Base-by-base conservation (phyloP, 2,113 vertebrate genomes). In the Pachycephala philippinensis region DNA sequence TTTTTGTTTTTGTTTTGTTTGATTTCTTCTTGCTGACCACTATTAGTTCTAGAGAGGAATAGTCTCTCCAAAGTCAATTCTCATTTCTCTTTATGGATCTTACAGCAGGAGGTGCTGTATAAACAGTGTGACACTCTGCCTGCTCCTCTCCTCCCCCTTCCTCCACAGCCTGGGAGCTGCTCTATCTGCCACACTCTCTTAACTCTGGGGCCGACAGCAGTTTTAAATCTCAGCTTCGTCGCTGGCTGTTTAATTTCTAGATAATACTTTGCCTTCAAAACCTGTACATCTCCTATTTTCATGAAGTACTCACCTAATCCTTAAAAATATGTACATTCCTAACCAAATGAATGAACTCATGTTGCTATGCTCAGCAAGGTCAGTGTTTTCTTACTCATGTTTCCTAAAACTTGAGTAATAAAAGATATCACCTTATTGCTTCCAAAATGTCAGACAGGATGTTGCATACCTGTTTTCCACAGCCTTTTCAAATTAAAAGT, bases 61-160 rank as follows among this genome's bases (percentile, higher is more conserved):
- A 71, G 74, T 19, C 81, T 87, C 76, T 85, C n/a, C 71, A 33
- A 54, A 96, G 60, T 92, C 85, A 88, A 60, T 72, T 64, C 71
- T 86, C 91, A 75, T 84, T 96, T 96, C 74, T 90, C 87, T 87
- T 54, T 87, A 88, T 69, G 77, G 88, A 77, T 71, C 42, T 84
- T 95, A 76, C 98, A 97, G 98, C 97, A 98, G 98, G 98, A 98
- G 98, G 97, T 98, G 98, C 98, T 98, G 96, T 97, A 95, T 90
- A 97, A 97, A 98, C 97, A 97, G 92, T 27, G 57, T 92, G 90
- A 78, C 86, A 78, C 77, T 45, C 11, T 3, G 35, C 52, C 60
- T 42, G 57, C 53, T 37, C 56, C 52, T 87, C 84, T 91, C 88
- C 87, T 88, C 94, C 91, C 88, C 75, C 84, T 95, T 19, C 74